Conservation (phyloP, 1,140 invertebrate genomes). For the Potamilus streckersoni region DNA sequence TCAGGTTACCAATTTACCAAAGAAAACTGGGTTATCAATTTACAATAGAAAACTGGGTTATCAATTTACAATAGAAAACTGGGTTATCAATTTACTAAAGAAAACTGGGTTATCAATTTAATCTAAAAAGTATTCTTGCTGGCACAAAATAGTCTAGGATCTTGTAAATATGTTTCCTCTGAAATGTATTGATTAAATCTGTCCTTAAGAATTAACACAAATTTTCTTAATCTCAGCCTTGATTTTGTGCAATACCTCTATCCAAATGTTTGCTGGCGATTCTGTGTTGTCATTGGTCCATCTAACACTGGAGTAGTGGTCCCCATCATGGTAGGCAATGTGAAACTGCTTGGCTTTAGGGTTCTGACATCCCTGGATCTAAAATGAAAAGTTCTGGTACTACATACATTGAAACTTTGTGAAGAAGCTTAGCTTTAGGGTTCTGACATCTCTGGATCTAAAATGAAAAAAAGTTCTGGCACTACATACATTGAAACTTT, state of each 20-base stretch:
- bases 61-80: no score
- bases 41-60: neutral
- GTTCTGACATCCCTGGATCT: constrained; percentile 52
- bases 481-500: no score
- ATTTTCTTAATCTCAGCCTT: neutral
- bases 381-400: constrained; percentile 8
- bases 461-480: constrained; percentile 14
- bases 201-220: neutral
- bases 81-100: no score
- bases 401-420: no score
- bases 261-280: constrained; percentile 65
- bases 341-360: constrained; percentile 65
- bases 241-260: constrained; percentile 46
- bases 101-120: no score
- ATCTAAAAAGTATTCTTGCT: no score
- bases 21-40: neutral
- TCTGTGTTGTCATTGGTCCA: constrained; percentile 65
- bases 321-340: constrained; percentile 73
- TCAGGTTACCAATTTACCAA: neutral
- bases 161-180: neutral
- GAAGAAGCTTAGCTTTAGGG: constrained; percentile 42
- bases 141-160: no score
- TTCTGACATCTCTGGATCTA: constrained; percentile 52
- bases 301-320: constrained; percentile 71
- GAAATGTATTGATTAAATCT: neutral